These are phyloP conservation scores for Passer montanus DNA, from an alignment of 2,113 vertebrate species.

Conservation along the genomic window DNA sequence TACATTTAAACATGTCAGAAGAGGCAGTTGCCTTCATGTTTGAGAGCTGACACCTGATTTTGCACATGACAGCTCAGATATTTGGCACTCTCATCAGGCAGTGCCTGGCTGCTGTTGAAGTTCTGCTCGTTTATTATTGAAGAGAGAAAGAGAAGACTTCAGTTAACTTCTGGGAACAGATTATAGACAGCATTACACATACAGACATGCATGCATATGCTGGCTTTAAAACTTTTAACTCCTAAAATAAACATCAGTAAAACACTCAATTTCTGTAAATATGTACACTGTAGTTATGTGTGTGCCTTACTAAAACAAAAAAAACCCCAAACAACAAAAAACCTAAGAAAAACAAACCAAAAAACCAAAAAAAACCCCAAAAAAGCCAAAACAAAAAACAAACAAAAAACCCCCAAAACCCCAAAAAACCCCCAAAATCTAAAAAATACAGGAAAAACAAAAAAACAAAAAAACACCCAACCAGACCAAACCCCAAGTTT, in stretches of 20 bases:
- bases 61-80: background rate
- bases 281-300: background rate
- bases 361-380: background rate
- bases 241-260: background rate
- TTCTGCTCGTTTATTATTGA: background rate
- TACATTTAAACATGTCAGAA: background rate
- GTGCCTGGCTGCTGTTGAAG: background rate
- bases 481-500: fast-evolving
- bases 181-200: background rate
- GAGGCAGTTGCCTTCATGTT: background rate
- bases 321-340: too few species aligned
- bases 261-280: background rate
- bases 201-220: background rate
- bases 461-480: background rate
- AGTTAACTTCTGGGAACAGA: background rate
- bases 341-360: background rate
- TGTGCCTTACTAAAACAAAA: background rate
- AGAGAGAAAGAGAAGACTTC: background rate
- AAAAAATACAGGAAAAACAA: too few species aligned
- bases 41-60: background rate
- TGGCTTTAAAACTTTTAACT: background rate
- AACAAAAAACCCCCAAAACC: background rate
- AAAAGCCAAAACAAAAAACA: too few species aligned
- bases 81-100: background rate
- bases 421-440: too few species aligned